These are phyloP conservation scores for Pollenia labialis DNA, from an alignment of 2,888 invertebrate genomes.

Conservation along the genomic window DNA sequence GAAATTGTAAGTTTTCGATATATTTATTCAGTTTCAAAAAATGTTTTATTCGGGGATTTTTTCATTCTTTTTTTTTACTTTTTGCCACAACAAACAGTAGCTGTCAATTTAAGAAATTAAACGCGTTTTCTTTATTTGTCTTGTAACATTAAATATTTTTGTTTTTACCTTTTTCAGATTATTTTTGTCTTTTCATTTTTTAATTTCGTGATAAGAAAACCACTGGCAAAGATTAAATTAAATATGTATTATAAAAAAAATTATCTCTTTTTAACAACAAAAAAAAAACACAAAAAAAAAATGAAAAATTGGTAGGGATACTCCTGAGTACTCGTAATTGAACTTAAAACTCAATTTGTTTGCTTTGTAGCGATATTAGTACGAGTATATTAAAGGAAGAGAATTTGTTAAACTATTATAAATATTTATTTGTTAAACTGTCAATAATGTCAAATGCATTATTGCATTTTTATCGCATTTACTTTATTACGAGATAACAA, in stretches of 20 bases:
- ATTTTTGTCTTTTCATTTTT: slow-evolving; percentile 7
- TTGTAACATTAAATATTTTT: slow-evolving; percentile 57
- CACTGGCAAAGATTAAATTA: slow-evolving; percentile 16
- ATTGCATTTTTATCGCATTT: slow-evolving; percentile 61
- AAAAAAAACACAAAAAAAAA: slow-evolving; percentile 15
- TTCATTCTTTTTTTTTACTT: slow-evolving; percentile 31
- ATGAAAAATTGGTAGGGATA: slow-evolving; percentile 26
- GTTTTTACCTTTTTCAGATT: slow-evolving; percentile 2
- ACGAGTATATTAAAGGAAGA: slow-evolving; percentile 30
- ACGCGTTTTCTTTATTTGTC: slow-evolving; percentile 70
- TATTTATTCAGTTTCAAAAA: neutral
- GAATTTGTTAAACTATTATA: slow-evolving; percentile 47
- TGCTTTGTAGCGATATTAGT: slow-evolving; percentile 33
- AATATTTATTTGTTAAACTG: slow-evolving; percentile 61
- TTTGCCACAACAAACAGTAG: slow-evolving; percentile 71
- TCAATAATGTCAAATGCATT: slow-evolving; percentile 64
- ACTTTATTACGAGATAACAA: slow-evolving; percentile 48
- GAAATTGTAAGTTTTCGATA: slow-evolving; percentile 36
- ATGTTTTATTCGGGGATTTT: slow-evolving; percentile 46
- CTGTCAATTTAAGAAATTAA: slow-evolving; percentile 74
- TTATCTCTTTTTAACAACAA: slow-evolving; percentile 29
- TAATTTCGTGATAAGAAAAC: slow-evolving; percentile 53
- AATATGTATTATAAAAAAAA: slow-evolving; percentile 26
- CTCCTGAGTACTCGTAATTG: neutral
- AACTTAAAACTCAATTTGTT: slow-evolving; percentile 47